phyloP scores from a whole-genome alignment of 2,797 vertebrate species.

The Sebastiscus tertius region DNA sequence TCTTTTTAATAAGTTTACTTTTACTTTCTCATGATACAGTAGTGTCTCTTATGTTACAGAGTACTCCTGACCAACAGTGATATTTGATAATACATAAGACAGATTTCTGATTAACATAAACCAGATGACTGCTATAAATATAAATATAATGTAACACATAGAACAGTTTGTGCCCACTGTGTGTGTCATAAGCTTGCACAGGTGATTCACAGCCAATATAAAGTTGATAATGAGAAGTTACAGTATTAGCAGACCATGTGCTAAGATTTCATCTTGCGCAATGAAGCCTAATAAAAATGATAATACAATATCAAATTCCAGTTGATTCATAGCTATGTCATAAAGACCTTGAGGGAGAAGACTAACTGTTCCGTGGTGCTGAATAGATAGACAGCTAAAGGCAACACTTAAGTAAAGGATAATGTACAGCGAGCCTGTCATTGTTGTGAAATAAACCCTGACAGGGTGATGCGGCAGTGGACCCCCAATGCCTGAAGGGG shows the following conservation, averaged over 20 bases:
- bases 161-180: not conserved
- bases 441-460: too few species aligned
- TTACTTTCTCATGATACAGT: not conserved
- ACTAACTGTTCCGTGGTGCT: not conserved
- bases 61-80: not conserved
- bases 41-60: not conserved
- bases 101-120: not conserved
- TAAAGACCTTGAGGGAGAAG: not conserved
- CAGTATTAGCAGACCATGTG: not conserved
- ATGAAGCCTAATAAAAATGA: slow-evolving; percentile 1
- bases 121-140: not conserved
- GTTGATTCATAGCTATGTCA: not conserved
- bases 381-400: not conserved
- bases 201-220: not conserved
- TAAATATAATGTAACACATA: not conserved
- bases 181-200: not conserved
- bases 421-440: too few species aligned
- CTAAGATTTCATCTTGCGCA: not conserved
- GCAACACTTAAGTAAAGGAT: not conserved
- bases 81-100: not conserved
- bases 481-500: too few species aligned
- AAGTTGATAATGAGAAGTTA: not conserved
- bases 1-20: not conserved
- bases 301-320: slow-evolving; percentile 4
- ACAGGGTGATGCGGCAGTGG: too few species aligned